Base-by-base conservation (phyloP, 1,140 invertebrate genomes). In the Thrips palmi region DNA sequence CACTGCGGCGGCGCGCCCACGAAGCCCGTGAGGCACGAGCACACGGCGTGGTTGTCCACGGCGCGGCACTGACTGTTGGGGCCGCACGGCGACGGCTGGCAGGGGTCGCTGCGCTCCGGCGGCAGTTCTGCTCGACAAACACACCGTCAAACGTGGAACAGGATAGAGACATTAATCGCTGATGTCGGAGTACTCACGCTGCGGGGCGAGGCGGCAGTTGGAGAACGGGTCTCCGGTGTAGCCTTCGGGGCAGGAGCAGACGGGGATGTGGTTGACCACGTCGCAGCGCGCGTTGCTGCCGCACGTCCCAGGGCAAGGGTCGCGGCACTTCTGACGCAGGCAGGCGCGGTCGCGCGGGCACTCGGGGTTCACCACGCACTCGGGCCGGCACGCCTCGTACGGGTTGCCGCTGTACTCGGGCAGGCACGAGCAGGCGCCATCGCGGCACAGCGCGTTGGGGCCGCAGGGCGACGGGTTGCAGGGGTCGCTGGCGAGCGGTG, bases 1-100 rank as follows among this genome's bases (percentile, higher is more conserved):
- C 82, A 86, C 30, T 67, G 62, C 32, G 81, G 80, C 28, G 81
- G 79, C n/a, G 71, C 58, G 17, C 81, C 81, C 40, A 77, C 67
- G 45, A 73, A 86, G 18, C 74, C 75, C 45, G 68, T 62, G 12
- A 83, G 52, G 50, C 83, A 86, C 15, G 81, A 80, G 49, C 83
- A 88, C 0, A 80, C 73, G 1, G 80, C 76, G 47, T 79, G 73
- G 4, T 48, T 47, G 45, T 81, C 72, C 19, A 69, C 28, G 37
- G 70, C 70, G 45, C 70, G 65, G 55, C 82, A 87, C 47, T 78
- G 65, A 52, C 76, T 80, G 53, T 86, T 84, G 28, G 76, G 69
- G 29, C 81, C 81, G 53, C 77, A 83, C 2, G 77, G 76, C 20
- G 76, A 76, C 22, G 76, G 75, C 36, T 60, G 64, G 47, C 79